phyloP scores from a whole-genome alignment of 2,113 vertebrate genomes.

The Hydrochoerus hydrochaeris region DNA sequence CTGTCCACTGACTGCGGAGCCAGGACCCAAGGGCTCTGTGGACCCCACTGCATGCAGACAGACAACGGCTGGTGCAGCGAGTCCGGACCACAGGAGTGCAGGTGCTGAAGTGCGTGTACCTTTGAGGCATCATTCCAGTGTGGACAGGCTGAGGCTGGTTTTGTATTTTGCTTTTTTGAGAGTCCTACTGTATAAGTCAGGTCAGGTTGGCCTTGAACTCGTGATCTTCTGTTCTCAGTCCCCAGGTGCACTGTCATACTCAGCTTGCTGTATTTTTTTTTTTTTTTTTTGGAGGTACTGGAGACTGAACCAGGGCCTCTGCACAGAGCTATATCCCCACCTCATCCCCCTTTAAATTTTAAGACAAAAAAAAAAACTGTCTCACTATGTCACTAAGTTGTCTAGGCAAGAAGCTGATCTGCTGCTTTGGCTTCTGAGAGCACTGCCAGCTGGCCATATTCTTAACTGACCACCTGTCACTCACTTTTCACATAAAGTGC shows the following conservation, averaged over 20 bases:
- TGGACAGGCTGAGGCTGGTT: background rate
- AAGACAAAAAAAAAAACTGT: background rate
- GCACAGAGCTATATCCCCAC: background rate
- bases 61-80: background rate
- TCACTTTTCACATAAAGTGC: background rate
- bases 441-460: background rate
- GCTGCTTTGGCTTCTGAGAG: background rate
- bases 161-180: background rate
- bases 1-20: background rate
- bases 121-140: background rate
- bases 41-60: background rate
- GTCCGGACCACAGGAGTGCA: background rate
- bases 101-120: no score
- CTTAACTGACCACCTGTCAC: background rate
- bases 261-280: background rate
- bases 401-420: background rate
- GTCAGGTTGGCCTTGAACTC: background rate
- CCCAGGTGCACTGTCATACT: background rate
- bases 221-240: background rate
- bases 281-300: background rate
- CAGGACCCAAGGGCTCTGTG: fast-evolving
- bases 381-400: background rate
- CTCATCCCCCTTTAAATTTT: background rate
- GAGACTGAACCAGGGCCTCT: background rate
- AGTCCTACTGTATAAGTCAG: background rate